Evolutionary conservation across 2,888 invertebrate species (phyloP).

Genomic region (Drosophila buzzatii): DNA sequence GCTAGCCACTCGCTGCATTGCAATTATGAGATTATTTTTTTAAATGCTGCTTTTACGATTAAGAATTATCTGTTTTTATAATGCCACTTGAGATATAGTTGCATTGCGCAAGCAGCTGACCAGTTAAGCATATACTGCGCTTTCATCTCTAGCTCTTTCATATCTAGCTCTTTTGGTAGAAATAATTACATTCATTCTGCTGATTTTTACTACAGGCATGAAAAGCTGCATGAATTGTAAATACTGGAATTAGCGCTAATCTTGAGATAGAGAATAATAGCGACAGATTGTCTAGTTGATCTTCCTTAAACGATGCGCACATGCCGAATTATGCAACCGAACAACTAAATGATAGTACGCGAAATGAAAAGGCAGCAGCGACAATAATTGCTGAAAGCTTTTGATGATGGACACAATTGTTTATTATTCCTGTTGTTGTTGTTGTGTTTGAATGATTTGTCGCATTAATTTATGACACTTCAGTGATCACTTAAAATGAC

Average conservation of each 20-base stretch:
- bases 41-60: background rate
- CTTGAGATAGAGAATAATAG: conserved; percentile 27
- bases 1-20: background rate
- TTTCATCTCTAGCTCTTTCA: too few species aligned
- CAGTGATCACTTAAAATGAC: conserved; percentile 25
- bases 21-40: background rate
- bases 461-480: conserved; percentile 35
- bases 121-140: background rate
- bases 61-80: conserved; percentile 1
- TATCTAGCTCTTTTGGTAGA: too few species aligned
- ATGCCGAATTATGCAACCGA: conserved; percentile 43
- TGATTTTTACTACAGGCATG: background rate
- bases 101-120: conserved; percentile 26
- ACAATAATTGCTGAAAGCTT: conserved; percentile 34
- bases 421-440: conserved; percentile 18
- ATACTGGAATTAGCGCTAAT: conserved; percentile 22
- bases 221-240: background rate
- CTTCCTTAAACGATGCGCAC: conserved; percentile 35
- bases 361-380: conserved; percentile 1
- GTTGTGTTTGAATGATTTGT: conserved; percentile 11
- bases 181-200: background rate
- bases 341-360: conserved; percentile 25
- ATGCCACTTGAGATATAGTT: conserved; percentile 16
- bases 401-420: conserved; percentile 22
- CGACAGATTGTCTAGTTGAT: conserved; percentile 18